Percentiles rank a stretch among this genome's conserved stretches.
Conservation (phyloP, 2,113 vertebrate genomes). For the Carassius auratus region DNA sequence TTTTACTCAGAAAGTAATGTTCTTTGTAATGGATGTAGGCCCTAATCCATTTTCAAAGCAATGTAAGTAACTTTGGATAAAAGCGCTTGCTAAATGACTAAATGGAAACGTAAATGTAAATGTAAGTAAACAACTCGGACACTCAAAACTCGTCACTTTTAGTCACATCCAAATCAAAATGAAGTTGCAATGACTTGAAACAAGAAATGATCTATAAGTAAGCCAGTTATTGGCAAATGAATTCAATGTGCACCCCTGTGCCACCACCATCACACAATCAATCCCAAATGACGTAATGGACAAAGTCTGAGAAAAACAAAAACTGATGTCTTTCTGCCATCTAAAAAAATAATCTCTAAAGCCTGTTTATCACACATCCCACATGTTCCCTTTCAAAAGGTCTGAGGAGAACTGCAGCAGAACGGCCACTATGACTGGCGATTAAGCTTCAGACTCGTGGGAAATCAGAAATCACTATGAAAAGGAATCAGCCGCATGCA, state of each 20-base stretch:
- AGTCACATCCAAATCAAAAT: not conserved
- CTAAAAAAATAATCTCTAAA: not conserved
- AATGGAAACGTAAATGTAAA: too few relatives aligned
- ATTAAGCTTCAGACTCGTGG: conserved; percentile 12
- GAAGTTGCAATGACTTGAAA: not conserved
- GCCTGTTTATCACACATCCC: not conserved
- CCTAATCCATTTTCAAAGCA: too few relatives aligned
- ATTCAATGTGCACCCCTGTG: not conserved
- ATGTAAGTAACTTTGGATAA: too few relatives aligned
- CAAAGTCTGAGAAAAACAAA: not conserved
- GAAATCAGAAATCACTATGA: conserved; percentile 13
- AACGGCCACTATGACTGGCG: not conserved
- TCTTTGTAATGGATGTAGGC: too few relatives aligned
- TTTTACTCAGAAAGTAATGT: not conserved
- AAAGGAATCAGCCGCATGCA: not conserved
- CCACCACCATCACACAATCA: not conserved
- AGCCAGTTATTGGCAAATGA: not conserved
- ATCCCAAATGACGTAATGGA: not conserved
- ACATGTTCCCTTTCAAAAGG: not conserved
- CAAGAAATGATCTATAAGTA: not conserved
- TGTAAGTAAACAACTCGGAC: not conserved
- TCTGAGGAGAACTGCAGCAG: not conserved
- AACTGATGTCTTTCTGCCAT: not conserved
- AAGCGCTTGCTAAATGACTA: too few relatives aligned
- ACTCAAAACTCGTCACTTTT: not conserved